These are phyloP conservation scores for Siphonodentalium dalli DNA, from an alignment of 2,888 invertebrate species.

Conservation along the genomic window DNA sequence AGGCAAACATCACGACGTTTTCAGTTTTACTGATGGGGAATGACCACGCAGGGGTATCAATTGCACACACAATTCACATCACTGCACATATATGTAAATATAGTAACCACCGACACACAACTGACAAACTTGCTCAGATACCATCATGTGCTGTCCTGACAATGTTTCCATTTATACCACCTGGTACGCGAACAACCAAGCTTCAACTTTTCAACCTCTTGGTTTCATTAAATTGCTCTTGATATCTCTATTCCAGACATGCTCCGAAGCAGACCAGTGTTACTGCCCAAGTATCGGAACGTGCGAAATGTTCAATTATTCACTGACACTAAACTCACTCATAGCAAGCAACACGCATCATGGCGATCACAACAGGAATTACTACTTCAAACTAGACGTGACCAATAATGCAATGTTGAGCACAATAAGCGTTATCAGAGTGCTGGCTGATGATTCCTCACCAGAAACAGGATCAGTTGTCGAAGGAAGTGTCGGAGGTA, in stretches of 20 bases:
- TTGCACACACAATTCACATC: too few relatives aligned
- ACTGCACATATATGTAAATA: too few relatives aligned
- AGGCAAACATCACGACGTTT: too few relatives aligned
- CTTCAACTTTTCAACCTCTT: too few relatives aligned
- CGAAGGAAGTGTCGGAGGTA: conserved; percentile 36
- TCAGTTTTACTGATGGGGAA: too few relatives aligned
- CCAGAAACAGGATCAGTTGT: conserved; percentile 36
- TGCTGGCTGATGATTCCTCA: conserved; percentile 41
- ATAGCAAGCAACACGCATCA: conserved; percentile 15
- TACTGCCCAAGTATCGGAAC: conserved; percentile 35
- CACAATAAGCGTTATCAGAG: conserved; percentile 29
- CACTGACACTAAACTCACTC: conserved; percentile 27
- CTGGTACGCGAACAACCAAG: too few relatives aligned
- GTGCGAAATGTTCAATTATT: conserved; percentile 29
- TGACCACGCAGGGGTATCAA: too few relatives aligned
- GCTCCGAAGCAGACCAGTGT: conserved; percentile 11
- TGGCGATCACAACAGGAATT: conserved; percentile 42
- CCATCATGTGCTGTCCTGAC: too few relatives aligned
- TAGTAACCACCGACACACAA: too few relatives aligned
- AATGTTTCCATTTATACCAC: too few relatives aligned
- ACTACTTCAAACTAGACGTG: conserved; percentile 35
- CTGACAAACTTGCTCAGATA: too few relatives aligned
- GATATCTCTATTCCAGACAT: neutral
- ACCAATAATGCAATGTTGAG: conserved; percentile 38
- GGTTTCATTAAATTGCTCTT: too few relatives aligned